A percentile compares a stretch with the other conserved stretches of the same genome.
phyloP scores from a whole-genome alignment of 2,888 invertebrate genomes.

The Cephus pygmeus region DNA sequence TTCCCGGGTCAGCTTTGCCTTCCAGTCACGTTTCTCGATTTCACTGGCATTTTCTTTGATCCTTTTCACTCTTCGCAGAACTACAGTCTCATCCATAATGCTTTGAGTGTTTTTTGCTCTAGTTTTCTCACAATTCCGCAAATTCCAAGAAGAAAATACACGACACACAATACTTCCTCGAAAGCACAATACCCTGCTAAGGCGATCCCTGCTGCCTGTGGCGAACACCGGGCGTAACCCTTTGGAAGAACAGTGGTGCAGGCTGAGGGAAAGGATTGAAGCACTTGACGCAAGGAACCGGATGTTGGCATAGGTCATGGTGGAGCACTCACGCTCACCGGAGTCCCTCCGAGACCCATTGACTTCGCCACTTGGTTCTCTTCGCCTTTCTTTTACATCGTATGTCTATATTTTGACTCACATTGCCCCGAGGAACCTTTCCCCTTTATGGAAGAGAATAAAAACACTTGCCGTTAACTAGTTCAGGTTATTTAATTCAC shows the following conservation, averaged over 20 bases:
- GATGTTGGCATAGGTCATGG: constrained; percentile 49
- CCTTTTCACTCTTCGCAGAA: constrained; percentile 32
- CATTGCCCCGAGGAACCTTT: not conserved
- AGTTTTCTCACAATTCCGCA: not conserved
- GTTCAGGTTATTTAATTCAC: constrained; percentile 32
- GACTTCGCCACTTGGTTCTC: constrained; percentile 43
- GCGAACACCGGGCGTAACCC: constrained; percentile 25
- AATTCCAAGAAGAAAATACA: not conserved
- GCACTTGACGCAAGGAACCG: constrained; percentile 41
- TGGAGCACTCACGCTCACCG: constrained; percentile 39
- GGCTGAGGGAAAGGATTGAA: constrained; percentile 24
- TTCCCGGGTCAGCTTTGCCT: constrained; percentile 33
- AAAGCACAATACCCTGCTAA: constrained; percentile 24
- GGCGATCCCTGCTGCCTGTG: constrained; percentile 25
- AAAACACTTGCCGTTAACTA: constrained; percentile 32
- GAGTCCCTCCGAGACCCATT: constrained; percentile 47
- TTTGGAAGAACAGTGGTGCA: constrained; percentile 29
- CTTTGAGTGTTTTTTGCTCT: not conserved
- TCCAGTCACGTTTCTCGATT: constrained; percentile 39
- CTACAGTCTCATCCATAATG: not conserved
- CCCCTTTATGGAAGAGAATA: constrained; percentile 25
- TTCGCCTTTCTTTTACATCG: constrained; percentile 18
- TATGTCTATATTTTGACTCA: not conserved
- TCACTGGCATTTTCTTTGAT: constrained; percentile 20
- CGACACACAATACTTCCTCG: not conserved